Base-by-base conservation (phyloP, 2,888 invertebrate species). In the Plebejus argus region DNA sequence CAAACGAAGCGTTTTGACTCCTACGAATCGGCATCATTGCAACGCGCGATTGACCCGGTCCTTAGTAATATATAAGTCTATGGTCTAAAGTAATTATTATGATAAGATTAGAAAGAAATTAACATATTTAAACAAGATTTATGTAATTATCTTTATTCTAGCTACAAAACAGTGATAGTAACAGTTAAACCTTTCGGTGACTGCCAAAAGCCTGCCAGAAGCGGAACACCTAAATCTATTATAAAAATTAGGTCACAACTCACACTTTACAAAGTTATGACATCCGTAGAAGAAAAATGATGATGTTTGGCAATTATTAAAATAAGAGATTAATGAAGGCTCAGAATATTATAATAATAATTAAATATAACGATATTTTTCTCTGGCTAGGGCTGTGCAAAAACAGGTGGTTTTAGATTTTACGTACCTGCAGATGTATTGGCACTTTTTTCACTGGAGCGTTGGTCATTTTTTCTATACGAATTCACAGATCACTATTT, bases 381-480 rank as follows among this genome's bases (percentile, higher is more conserved):
- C 79, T 74, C 53, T 66, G 77, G 77, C n/a, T n/a, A n/a, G n/a
- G n/a, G n/a, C 49, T 77, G 28, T 80, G 77, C 85, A 87, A 89
- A 89, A 91, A 91, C 91, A 91, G 89, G 89, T 91, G 81, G 87
- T 78, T 35, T 80, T 76, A 76, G 77, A 28, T 74, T 53, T 78
- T 79, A 70, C 94, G 96, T 92, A 98, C 97, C 96, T 98, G 98
- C 87, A 98, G 95, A 93, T 99, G 98, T 89, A 99, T 98, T 79
- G 98, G 98, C 80, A 98, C 98, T 94, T 99, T 98, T 93, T 98
- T 98, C 83, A 98, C 98, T 82, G 98, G 98, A 82, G 97, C 97
- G 88, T 85, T 90, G 79, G 87, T 84, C 96, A 96, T 97, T 89
- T 91, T 93, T 83, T 86, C 80, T 87, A 86, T 86, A 86, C 82